Evolutionary conservation across 2,113 vertebrate genomes (phyloP).

Genomic region (Bagarius yarrelli): DNA sequence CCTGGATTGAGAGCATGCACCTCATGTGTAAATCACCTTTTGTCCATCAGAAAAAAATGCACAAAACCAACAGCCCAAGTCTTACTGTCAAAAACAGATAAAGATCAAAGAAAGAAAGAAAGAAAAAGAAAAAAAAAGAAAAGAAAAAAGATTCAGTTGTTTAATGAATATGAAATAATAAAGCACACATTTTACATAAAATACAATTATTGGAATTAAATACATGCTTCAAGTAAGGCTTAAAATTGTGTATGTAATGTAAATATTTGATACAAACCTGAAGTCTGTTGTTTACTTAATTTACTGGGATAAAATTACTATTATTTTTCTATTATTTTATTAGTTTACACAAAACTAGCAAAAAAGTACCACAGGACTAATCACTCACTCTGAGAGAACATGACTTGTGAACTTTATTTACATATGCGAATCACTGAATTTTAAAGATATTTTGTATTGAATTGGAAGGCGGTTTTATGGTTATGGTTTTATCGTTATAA

Average conservation of each 20-base stretch:
- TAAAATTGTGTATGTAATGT: not conserved
- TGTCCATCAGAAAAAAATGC: not conserved
- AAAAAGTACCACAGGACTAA: too few relatives aligned
- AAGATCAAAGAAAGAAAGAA: too few relatives aligned
- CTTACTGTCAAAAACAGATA: not conserved
- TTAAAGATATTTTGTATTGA: too few relatives aligned
- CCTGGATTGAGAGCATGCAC: constrained; percentile 13
- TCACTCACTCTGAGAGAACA: too few relatives aligned
- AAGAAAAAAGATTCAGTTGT: not conserved
- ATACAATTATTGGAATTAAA: not conserved
- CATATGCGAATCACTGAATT: too few relatives aligned
- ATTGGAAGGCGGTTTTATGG: too few relatives aligned
- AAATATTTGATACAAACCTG: not conserved
- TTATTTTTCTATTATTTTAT: not conserved
- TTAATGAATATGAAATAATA: not conserved
- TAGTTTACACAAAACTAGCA: not conserved
- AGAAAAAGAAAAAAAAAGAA: not conserved
- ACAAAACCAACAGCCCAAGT: constrained; percentile 17
- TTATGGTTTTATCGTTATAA: too few relatives aligned
- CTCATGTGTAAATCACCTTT: constrained; percentile 14
- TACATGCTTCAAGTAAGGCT: not conserved
- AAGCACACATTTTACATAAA: not conserved
- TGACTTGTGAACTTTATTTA: too few relatives aligned
- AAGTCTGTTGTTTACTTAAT: not conserved
- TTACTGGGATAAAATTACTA: not conserved